These are phyloP conservation scores for Rhinopomastus cyanomelas DNA, from an alignment of 2,113 vertebrate species.

Conservation along the genomic window DNA sequence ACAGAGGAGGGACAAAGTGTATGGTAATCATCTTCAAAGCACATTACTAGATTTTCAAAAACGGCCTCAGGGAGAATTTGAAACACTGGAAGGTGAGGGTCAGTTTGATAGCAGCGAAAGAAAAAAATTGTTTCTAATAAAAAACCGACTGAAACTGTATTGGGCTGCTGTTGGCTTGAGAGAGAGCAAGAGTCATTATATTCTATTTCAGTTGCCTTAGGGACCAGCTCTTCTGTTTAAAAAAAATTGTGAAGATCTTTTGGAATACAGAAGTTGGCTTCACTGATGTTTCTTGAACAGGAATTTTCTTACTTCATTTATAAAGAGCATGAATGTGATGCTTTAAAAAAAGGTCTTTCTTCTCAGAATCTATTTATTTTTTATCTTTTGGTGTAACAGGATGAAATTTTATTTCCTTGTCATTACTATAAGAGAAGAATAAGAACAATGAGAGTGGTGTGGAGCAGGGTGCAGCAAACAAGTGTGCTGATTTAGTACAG, in stretches of 20 bases:
- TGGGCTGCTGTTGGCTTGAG: neutral
- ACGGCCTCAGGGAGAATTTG: neutral
- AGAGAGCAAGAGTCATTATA: neutral
- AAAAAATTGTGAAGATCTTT: neutral
- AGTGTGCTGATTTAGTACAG: neutral
- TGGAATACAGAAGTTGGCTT: neutral
- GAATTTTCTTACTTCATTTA: neutral
- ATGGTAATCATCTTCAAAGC: conserved; percentile 27
- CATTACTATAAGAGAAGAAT: neutral
- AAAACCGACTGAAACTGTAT: neutral
- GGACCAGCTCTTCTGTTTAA: neutral
- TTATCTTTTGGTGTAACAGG: neutral
- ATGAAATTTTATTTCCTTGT: conserved; percentile 18
- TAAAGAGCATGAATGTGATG: neutral
- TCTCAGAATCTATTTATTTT: neutral
- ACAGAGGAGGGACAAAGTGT: conserved; percentile 2
- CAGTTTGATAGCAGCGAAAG: conserved; percentile 17
- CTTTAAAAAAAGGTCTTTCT: neutral
- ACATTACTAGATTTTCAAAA: neutral
- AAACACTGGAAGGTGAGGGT: neutral
- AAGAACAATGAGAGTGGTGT: neutral
- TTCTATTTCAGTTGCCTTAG: neutral
- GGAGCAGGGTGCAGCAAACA: neutral
- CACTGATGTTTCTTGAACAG: neutral
- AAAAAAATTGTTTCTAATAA: neutral